Evolutionary conservation across 2,888 invertebrate species (phyloP), one percentile per base, ranked within the genome.

Genomic region (Cynaeus angustus): DNA sequence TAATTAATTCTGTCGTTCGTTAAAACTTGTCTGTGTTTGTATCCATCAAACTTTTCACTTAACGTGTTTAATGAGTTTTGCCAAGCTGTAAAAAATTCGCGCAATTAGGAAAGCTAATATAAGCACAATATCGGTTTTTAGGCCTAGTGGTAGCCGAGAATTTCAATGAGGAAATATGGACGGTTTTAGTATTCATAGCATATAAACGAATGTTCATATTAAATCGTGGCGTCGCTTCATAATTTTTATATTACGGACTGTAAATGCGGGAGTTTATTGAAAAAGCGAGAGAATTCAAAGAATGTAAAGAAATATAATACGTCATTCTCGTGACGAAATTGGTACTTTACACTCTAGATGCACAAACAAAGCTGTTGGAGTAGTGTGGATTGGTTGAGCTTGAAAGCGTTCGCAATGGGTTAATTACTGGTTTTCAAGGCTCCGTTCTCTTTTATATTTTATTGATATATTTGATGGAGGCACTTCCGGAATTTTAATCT

Each of bases 401-500:
- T n/a, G n/a, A n/a, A n/a, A n/a, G n/a, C n/a, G n/a, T n/a, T n/a
- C n/a, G n/a, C n/a, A n/a, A n/a, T n/a, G n/a, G n/a, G n/a, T n/a
- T n/a, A n/a, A n/a, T n/a, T n/a, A n/a, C n/a, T n/a, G n/a, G 21
- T 21, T 21, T 21, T 21, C 21, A 21, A 21, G 4, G 21, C 21
- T 21, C 21, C 21, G 21, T 21, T 21, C 4, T n/a, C n/a, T 21
- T 21, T 21, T 4, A 4, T 4, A 21, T 21, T 21, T 21, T 21
- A 21, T 21, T 21, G 21, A 21, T 21, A 21, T 21, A 21, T 4
- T 1, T 21, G 21, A 21, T 21, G 21, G 21, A 4, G 21, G 21
- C 21, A 21, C 21, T 21, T 21, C 16, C 6, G 0, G 45, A 45
- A 13, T 45, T 45, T 45, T 46, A 46, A 46, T 46, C 46, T 16